Conservation (phyloP, 2,888 invertebrate species). For the Parnassius orleans region DNA sequence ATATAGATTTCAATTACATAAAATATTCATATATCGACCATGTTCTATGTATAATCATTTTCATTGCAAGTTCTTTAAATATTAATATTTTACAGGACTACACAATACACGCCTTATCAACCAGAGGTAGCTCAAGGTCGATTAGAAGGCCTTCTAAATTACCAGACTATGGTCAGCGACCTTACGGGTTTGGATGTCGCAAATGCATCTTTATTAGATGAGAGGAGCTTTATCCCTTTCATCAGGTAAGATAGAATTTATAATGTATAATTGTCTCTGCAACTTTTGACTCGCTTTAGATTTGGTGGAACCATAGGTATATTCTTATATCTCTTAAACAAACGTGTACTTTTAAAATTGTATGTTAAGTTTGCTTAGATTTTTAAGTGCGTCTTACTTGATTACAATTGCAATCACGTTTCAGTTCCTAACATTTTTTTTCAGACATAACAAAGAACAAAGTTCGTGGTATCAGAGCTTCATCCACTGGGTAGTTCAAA, state of each 20-base stretch:
- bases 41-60: neutral
- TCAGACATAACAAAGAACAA: constrained; percentile 92
- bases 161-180: constrained; percentile 98
- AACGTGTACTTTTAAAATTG: too few relatives aligned
- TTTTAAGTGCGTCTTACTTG: too few relatives aligned
- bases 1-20: neutral
- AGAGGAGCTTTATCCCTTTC: constrained; percentile 95
- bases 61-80: neutral
- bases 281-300: too few relatives aligned
- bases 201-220: constrained; percentile 96
- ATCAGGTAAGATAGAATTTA: constrained; percentile 80
- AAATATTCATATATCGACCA: neutral
- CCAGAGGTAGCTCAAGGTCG: constrained; percentile 99
- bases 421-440: neutral
- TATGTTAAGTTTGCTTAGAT: too few relatives aligned
- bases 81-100: constrained; percentile 84
- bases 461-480: constrained; percentile 92
- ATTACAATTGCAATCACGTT: too few relatives aligned
- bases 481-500: constrained; percentile 98
- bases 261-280: too few relatives aligned
- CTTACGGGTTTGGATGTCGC: constrained; percentile 97
- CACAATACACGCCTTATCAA: constrained; percentile 99
- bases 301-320: too few relatives aligned
- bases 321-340: too few relatives aligned
- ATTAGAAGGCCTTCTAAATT: constrained; percentile 96